Percentiles rank a stretch among this genome's conserved stretches.
These are phyloP conservation scores for Omphaloscelis lunosa DNA, from an alignment of 2,888 invertebrate species.

Conservation along the genomic window DNA sequence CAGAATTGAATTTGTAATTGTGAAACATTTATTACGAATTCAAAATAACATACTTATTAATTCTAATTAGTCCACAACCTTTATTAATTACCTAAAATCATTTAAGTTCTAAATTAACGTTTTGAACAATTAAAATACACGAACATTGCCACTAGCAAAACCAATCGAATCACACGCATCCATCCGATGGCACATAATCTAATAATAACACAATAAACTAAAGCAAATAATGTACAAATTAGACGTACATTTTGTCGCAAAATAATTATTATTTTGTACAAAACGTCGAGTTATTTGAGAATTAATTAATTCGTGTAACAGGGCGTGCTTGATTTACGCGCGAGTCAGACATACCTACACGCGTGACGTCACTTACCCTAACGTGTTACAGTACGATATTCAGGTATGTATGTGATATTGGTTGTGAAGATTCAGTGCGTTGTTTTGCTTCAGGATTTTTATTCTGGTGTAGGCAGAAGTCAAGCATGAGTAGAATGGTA, in stretches of 20 bases:
- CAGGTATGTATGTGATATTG: slow-evolving; percentile 59
- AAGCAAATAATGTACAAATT: slow-evolving; percentile 43
- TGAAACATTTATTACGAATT: background rate
- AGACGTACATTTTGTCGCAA: slow-evolving; percentile 51
- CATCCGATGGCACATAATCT: slow-evolving; percentile 26
- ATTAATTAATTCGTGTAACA: slow-evolving; percentile 89
- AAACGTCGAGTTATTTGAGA: slow-evolving; percentile 80
- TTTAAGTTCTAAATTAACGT: slow-evolving; percentile 23
- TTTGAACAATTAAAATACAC: slow-evolving; percentile 35
- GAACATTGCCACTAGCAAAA: slow-evolving; percentile 3
- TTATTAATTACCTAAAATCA: slow-evolving; percentile 39
- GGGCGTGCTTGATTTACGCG: slow-evolving; percentile 85
- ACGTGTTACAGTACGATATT: slow-evolving; percentile 85
- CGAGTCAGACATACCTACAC: slow-evolving; percentile 79
- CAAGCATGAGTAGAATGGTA: background rate
- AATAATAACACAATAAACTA: slow-evolving; percentile 46
- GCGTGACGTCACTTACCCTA: slow-evolving; percentile 82
- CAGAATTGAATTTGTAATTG: slow-evolving; percentile 16
- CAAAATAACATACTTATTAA: slow-evolving; percentile 29
- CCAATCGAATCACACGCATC: slow-evolving; percentile 3
- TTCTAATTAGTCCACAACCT: slow-evolving; percentile 29
- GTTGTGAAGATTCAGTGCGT: slow-evolving; percentile 13
- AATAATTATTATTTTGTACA: slow-evolving; percentile 64
- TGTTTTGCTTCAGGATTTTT: background rate
- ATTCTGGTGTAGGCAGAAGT: background rate